Evolutionary conservation across 2,797 vertebrate species (phyloP), one percentile per base, ranked within the genome.

Genomic region (Parauchenoglanis punctatus): DNA sequence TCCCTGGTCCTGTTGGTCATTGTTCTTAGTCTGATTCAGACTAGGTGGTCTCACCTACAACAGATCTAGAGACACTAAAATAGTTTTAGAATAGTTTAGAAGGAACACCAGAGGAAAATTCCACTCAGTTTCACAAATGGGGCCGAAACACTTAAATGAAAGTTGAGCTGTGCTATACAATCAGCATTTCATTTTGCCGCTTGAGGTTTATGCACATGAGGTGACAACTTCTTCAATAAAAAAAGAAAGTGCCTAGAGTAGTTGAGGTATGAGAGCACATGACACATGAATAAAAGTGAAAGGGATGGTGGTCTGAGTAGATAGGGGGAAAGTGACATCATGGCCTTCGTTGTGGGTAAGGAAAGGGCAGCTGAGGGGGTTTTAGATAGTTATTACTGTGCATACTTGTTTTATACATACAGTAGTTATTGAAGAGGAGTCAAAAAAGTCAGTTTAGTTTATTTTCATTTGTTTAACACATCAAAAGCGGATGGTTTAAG

Each of bases 211-310:
- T 58, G 10, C 25, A 13, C 70, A 65, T 81, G 35, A 31, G 35
- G n/a, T 52, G 44, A 20, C 28, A 81, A 12, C 8, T 84, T 73
- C 72, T 3, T 63, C 44, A 61, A 65, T 31, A 28, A 77, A 28
- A 49, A 76, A 88, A 49, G 10, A 84, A 52, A 77, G 70, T 58
- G 58, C 35, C 80, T 78, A 18, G 31, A 68, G 68, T 81, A 88
- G 58, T 52, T 72, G 40, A 49, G 63, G 40, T 40, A 85, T 40
- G 73, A 31, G 25, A 70, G 13, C 20, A 61, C 23, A 65, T 58
- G 46, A 78, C 46, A 83, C 4, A 8, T 90, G 90, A 90, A 78
- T 87, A 89, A 90, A 77, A 87, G 70, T 83, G 88, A 90, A 88
- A 88, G 85, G 67, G 25, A 75, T 78, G 56, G 40, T 88, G 87